A percentile compares a stretch with the other conserved stretches of the same genome.
Evolutionary conservation across 2,797 vertebrate genomes (phyloP).

Genomic region (Poecilia picta): DNA sequence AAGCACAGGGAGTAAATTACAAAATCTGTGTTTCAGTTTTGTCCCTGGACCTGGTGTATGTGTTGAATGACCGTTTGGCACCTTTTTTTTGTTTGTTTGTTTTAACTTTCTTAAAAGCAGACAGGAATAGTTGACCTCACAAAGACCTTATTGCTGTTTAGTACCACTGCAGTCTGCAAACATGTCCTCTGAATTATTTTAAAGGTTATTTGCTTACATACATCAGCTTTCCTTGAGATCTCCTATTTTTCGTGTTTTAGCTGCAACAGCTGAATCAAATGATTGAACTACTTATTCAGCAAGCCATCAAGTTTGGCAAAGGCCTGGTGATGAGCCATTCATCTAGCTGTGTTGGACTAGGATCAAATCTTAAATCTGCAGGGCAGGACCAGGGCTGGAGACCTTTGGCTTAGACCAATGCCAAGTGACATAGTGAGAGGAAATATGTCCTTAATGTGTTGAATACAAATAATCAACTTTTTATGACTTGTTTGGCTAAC

Average conservation of each 20-base stretch:
- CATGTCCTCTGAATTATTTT: slow-evolving; percentile 44
- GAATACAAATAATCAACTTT: neutral
- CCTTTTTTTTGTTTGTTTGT: neutral
- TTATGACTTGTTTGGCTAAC: neutral
- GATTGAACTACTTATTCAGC: no score
- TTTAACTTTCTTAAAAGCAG: slow-evolving; percentile 47
- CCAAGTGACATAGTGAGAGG: neutral
- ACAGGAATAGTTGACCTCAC: slow-evolving; percentile 60
- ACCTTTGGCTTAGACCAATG: neutral
- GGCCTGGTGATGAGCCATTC: no score
- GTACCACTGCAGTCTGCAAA: slow-evolving; percentile 40
- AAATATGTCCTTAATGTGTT: neutral
- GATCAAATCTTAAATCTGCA: no score
- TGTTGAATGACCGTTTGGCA: slow-evolving; percentile 37
- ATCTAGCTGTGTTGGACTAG: no score
- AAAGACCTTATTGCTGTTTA: slow-evolving; percentile 61
- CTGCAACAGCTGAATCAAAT: no score
- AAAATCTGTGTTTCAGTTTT: slow-evolving; percentile 57
- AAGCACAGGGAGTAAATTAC: slow-evolving; percentile 56
- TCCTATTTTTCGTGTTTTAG: no score
- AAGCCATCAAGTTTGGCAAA: no score
- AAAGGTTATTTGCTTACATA: slow-evolving; percentile 48
- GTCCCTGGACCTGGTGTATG: slow-evolving; percentile 32
- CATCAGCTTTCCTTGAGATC: slow-evolving; percentile 14
- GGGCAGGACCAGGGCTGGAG: no score